Evolutionary conservation across 2,797 vertebrate species (phyloP).

Genomic region (Sebastes alutus): DNA sequence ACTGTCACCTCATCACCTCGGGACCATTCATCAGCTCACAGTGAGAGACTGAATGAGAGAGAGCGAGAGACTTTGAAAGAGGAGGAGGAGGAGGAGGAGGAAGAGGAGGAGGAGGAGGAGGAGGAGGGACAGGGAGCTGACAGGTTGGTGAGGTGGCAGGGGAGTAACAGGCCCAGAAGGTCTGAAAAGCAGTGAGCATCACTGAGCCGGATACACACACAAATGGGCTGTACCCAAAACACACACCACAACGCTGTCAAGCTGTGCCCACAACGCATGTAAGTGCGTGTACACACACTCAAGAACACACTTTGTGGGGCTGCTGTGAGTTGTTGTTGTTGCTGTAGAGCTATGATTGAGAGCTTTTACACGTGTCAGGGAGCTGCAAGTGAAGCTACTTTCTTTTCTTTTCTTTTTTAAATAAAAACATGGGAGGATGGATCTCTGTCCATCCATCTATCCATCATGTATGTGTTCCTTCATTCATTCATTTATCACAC

Average conservation of each 20-base stretch:
- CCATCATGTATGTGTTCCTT: not conserved
- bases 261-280: conserved; percentile 25
- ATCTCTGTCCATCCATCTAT: not conserved
- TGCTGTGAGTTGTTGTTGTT: not conserved
- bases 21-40: conserved; percentile 56
- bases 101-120: not conserved
- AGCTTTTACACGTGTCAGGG: not conserved
- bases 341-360: not conserved
- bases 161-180: conserved; percentile 47
- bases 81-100: not conserved
- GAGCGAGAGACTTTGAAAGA: not conserved
- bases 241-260: conserved; percentile 27
- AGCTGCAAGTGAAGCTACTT: not conserved
- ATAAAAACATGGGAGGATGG: not conserved
- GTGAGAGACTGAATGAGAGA: conserved; percentile 23
- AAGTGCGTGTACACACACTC: not conserved
- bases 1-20: conserved; percentile 62
- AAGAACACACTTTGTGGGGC: not conserved
- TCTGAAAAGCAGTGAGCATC: conserved; percentile 43
- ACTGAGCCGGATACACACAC: conserved; percentile 35
- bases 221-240: conserved; percentile 25
- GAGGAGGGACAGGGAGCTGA: conserved; percentile 18
- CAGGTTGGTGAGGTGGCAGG: conserved; percentile 32
- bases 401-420: not conserved
- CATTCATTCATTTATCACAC: not conserved